Conservation (phyloP, 2,797 vertebrate species). For the Pyrocephalus nanus region DNA sequence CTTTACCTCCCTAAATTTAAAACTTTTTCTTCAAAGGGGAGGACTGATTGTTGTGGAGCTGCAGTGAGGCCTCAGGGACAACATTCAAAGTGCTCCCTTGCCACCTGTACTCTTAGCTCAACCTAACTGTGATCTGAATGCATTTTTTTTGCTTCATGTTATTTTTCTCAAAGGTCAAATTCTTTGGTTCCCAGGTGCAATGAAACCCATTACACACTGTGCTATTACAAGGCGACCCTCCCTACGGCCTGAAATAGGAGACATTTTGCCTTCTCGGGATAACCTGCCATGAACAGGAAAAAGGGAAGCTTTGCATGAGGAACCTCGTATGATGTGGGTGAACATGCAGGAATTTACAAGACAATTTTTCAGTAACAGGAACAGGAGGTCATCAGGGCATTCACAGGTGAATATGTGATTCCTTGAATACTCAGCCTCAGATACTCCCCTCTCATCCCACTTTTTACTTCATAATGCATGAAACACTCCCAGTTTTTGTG, state of each 20-base stretch:
- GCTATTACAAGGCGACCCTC: slow-evolving; percentile 39
- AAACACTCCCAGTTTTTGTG: background rate
- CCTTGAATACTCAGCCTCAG: background rate
- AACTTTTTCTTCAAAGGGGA: background rate
- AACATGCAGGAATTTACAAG: background rate
- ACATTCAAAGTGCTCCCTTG: background rate
- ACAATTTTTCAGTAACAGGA: background rate
- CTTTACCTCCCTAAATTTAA: background rate
- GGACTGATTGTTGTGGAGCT: background rate
- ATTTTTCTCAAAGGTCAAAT: slow-evolving; percentile 72
- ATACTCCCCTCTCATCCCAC: background rate
- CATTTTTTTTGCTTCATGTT: slow-evolving; percentile 54
- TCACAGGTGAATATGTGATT: background rate
- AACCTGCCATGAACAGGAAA: background rate
- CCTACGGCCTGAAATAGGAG: slow-evolving; percentile 41
- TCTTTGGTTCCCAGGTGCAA: slow-evolving; percentile 57
- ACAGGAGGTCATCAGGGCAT: background rate
- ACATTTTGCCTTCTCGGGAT: background rate
- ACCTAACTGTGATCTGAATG: background rate
- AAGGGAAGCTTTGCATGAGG: background rate
- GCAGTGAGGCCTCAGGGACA: background rate
- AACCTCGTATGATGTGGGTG: background rate
- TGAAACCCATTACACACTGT: slow-evolving; percentile 52
- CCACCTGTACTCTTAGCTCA: slow-evolving; percentile 58
- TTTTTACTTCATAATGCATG: background rate